These are phyloP conservation scores for Neostethus bicornis DNA, from an alignment of 2,797 vertebrate genomes.

Conservation along the genomic window DNA sequence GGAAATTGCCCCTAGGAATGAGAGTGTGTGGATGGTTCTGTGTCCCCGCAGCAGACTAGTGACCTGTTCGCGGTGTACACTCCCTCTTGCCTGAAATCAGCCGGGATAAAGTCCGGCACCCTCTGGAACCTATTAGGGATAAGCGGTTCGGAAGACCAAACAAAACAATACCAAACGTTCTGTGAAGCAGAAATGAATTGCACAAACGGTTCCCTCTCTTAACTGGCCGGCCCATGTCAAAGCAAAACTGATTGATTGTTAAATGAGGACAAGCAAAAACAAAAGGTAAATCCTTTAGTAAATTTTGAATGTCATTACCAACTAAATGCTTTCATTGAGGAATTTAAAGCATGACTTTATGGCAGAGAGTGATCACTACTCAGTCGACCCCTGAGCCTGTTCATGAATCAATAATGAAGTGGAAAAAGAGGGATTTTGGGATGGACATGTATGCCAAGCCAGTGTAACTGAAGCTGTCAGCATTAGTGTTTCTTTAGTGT, in stretches of 20 bases:
- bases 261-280: slow-evolving; percentile 26
- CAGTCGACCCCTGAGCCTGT: slow-evolving; percentile 37
- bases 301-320: slow-evolving; percentile 46
- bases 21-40: too few species aligned
- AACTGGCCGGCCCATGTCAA: slow-evolving; percentile 7
- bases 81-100: too few species aligned
- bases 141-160: background rate
- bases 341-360: slow-evolving; percentile 18
- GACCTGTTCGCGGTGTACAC: too few species aligned
- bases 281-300: slow-evolving; percentile 41
- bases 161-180: slow-evolving; percentile 7
- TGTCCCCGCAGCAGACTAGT: too few species aligned
- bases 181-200: slow-evolving; percentile 13
- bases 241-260: slow-evolving; percentile 8
- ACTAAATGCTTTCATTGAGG: slow-evolving; percentile 32
- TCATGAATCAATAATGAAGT: slow-evolving; percentile 51
- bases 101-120: too few species aligned
- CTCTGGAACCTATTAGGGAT: too few species aligned
- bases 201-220: background rate
- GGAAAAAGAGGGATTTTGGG: slow-evolving; percentile 16
- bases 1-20: too few species aligned
- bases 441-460: slow-evolving; percentile 17
- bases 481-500: slow-evolving; percentile 45
- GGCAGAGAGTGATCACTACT: too few species aligned
- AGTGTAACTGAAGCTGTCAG: slow-evolving; percentile 42